Conservation (phyloP, 2,113 vertebrate genomes). For the Lanius ludovicianus region DNA sequence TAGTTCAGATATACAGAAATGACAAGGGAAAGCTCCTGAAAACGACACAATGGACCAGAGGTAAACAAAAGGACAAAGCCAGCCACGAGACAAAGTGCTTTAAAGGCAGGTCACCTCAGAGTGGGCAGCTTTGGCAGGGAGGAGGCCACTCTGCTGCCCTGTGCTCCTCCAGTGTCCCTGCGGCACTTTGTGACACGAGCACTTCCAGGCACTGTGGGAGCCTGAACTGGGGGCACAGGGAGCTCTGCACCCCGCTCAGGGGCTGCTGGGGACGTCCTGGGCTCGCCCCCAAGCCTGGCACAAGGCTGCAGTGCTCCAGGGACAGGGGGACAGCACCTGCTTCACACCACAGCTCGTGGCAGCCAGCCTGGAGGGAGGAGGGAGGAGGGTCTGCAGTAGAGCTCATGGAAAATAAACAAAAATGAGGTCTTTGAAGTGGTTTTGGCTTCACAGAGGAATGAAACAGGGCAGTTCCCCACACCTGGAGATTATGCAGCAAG, state of each 20-base stretch:
- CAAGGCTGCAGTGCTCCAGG: background rate
- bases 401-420: background rate
- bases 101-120: background rate
- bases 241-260: rapidly evolving
- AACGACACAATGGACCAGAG: background rate
- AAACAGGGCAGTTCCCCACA: background rate
- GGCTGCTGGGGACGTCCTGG: background rate
- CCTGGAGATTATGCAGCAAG: background rate
- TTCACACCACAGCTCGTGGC: background rate
- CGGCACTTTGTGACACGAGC: rapidly evolving
- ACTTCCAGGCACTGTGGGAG: background rate
- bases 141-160: background rate
- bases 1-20: too few species aligned
- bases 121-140: background rate
- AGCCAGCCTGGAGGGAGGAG: background rate
- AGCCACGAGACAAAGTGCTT: background rate
- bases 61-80: background rate
- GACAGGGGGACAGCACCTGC: rapidly evolving
- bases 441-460: background rate
- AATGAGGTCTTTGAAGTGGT: background rate
- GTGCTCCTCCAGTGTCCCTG: background rate
- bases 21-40: background rate
- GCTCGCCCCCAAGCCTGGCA: background rate
- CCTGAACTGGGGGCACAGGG: background rate
- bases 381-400: background rate